Percentiles rank a stretch among this genome's conserved stretches.
phyloP scores from a whole-genome alignment of 1,140 invertebrate genomes.

The Mactra quadrangularis region DNA sequence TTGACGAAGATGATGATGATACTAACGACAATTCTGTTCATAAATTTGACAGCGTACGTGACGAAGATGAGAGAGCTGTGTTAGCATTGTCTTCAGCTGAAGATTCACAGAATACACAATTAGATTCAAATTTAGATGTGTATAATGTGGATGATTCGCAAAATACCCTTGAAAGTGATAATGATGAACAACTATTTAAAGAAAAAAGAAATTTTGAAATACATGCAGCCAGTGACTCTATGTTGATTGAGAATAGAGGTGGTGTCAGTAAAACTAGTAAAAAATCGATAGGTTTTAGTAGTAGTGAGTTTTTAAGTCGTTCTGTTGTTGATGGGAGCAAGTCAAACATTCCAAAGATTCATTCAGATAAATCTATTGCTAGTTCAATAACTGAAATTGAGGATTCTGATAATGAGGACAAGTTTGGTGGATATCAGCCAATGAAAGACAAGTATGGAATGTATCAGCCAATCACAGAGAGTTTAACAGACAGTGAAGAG shows the following conservation, averaged over 20 bases:
- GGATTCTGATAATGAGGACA: constrained; percentile 15
- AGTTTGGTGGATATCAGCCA: constrained; percentile 46
- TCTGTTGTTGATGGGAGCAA: constrained; percentile 20
- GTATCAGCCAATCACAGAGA: constrained; percentile 62
- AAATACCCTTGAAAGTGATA: background rate
- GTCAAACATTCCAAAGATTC: constrained; percentile 24
- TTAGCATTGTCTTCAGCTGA: constrained; percentile 38
- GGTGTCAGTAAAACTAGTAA: background rate
- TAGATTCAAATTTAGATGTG: constrained; percentile 16
- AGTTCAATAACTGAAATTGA: background rate
- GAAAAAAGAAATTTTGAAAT: constrained; percentile 39
- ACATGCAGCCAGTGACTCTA: constrained; percentile 30
- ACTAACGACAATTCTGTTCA: constrained; percentile 50
- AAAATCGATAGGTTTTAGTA: constrained; percentile 21
- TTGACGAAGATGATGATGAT: constrained; percentile 40
- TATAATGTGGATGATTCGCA: constrained; percentile 9
- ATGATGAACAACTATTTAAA: background rate
- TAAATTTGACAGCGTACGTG: constrained; percentile 21
- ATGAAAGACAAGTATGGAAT: constrained; percentile 50
- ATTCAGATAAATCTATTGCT: constrained; percentile 20
- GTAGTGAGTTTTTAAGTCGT: background rate
- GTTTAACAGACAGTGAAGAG: constrained; percentile 59
- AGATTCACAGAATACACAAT: constrained; percentile 19
- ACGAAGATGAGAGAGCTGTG: constrained; percentile 31
- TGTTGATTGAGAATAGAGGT: background rate